Evolutionary conservation across 2,113 vertebrate species (phyloP), one percentile per base, ranked within the genome.

Genomic region (Pedionomus torquatus): DNA sequence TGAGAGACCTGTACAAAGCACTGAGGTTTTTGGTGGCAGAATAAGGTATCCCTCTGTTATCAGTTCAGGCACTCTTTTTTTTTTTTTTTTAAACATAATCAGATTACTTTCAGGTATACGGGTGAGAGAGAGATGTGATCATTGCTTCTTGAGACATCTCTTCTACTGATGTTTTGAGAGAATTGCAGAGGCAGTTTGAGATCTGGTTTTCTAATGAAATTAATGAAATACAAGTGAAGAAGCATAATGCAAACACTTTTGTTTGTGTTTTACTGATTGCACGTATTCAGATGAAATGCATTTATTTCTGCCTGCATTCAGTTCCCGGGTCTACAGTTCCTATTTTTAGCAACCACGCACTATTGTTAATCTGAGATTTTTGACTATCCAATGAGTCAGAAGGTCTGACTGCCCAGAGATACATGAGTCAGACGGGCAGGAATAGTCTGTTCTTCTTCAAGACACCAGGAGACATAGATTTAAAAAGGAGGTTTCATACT

Each of bases 371-470:
- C 92, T 77, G 94, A 96, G 96, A 93, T 88, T 97, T 98, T 97
- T 95, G 96, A 70, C 95, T 94, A 70, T 94, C 63, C 87, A 80
- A 49, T 98, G 98, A 98, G 95, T 98, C 98, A 98, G 98, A 97
- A 97, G 97, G 97, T 95, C 97, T 97, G 94, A 96, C 76, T 98
- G 96, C 93, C 97, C 96, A 92, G 94, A 97, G 97, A 80, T 94
- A 60, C 44, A 15, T 98, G 98, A 98, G 88, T 98, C 98, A 98
- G 97, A 95, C 75, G 88, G 92, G 95, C 97, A 98, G 95, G 96
- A 98, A 98, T 97, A 97, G 93, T 94, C 89, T 97, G 92, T 95
- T 97, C 96, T 80, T 95, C 96, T 93, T 95, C 93, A 95, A 92
- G 95, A 66, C 87, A 91, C 94, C 89, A 66, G 88, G 96, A 97